These are phyloP conservation scores for Myotis lucifugus DNA, from an alignment of 2,113 vertebrate species.

Conservation along the genomic window DNA sequence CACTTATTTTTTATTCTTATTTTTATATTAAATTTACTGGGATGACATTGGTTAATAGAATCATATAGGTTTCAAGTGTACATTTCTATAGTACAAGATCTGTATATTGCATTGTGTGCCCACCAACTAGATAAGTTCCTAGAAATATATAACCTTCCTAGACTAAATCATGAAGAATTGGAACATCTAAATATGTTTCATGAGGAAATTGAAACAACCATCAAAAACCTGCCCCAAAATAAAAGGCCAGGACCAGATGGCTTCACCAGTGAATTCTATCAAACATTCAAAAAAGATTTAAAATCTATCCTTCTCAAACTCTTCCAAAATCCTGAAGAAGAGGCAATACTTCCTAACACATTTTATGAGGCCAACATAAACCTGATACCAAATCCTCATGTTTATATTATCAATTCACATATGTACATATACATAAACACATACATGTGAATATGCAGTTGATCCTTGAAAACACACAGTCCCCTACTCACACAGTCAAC, in stretches of 20 bases:
- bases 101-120: background rate
- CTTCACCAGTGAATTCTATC: background rate
- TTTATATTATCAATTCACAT: background rate
- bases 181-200: background rate
- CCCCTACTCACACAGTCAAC: background rate
- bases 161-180: background rate
- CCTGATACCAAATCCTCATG: background rate
- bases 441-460: background rate
- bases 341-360: background rate
- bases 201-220: background rate
- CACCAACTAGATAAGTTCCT: background rate
- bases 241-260: background rate
- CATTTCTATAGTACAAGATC: background rate
- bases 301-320: background rate
- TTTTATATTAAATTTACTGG: background rate
- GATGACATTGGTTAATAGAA: background rate
- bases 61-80: background rate
- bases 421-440: background rate
- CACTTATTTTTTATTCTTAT: background rate
- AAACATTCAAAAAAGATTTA: background rate
- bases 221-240: background rate
- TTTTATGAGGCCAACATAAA: background rate
- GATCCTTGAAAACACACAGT: background rate
- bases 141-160: background rate
- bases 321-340: background rate